Conservation (phyloP, 2,797 vertebrate genomes). For the Brachyrhaphis roseni region DNA sequence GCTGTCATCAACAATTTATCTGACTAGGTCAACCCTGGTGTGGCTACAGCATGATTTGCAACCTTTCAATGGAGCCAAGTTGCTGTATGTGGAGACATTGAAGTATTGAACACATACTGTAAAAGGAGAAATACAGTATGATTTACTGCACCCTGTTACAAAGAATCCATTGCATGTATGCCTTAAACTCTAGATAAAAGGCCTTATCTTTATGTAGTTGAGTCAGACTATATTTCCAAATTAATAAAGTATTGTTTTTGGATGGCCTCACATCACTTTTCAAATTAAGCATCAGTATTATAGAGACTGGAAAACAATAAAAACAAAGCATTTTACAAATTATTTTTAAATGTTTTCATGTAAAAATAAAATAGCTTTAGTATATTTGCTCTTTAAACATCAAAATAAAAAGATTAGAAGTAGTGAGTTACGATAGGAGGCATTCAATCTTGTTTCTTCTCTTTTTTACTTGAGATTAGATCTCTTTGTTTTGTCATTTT, state of each 20-base stretch:
- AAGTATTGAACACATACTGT: background rate
- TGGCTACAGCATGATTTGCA: conserved; percentile 6
- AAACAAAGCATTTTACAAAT: background rate
- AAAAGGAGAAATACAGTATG: background rate
- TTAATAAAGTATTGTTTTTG: background rate
- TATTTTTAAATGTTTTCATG: background rate
- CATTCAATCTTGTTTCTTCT: background rate
- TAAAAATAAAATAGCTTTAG: background rate
- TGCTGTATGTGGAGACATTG: background rate
- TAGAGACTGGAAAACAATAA: background rate
- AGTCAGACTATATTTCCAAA: background rate
- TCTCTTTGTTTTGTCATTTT: background rate
- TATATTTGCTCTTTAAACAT: background rate
- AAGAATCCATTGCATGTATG: background rate
- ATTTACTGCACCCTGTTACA: background rate
- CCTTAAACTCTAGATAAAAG: background rate
- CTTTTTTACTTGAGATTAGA: background rate
- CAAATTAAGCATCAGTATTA: background rate
- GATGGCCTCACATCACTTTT: background rate
- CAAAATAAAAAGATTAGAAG: background rate
- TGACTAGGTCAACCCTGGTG: background rate
- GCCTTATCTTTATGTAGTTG: background rate
- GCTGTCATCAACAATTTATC: background rate
- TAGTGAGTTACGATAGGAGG: background rate
- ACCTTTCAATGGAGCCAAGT: background rate